phyloP scores from a whole-genome alignment of 1,140 invertebrate genomes.

The Chelonus insularis region DNA sequence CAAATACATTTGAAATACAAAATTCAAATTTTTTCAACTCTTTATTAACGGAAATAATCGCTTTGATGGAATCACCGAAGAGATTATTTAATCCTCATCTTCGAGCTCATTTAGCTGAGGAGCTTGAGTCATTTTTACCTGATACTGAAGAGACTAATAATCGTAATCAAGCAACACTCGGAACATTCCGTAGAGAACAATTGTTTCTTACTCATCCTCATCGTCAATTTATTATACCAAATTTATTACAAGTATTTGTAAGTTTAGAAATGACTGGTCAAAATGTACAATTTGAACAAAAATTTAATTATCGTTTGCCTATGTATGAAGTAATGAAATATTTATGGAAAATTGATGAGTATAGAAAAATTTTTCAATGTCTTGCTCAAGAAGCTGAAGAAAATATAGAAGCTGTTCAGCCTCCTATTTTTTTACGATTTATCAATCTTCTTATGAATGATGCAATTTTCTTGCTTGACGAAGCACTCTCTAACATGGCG shows the following conservation, averaged over 20 bases:
- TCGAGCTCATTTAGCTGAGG: constrained; percentile 85
- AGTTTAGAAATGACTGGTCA: constrained; percentile 97
- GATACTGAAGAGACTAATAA: constrained; percentile 63
- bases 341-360: constrained; percentile 82
- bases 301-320: constrained; percentile 93
- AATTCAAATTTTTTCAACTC: constrained; percentile 67
- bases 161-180: constrained; percentile 61
- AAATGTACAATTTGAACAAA: constrained; percentile 94
- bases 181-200: constrained; percentile 70
- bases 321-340: constrained; percentile 95
- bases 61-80: constrained; percentile 74
- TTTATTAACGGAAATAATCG: constrained; percentile 70
- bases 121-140: constrained; percentile 80
- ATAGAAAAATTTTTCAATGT: constrained; percentile 70
- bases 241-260: constrained; percentile 74
- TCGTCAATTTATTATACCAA: constrained; percentile 62
- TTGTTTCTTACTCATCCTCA: constrained; percentile 80
- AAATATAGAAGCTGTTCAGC: constrained; percentile 87
- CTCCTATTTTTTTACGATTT: constrained; percentile 91
- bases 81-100: constrained; percentile 92
- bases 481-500: constrained; percentile 84
- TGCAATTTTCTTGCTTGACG: constrained; percentile 91
- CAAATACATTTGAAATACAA: constrained; percentile 66
- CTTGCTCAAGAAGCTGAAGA: constrained; percentile 80
- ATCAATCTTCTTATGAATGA: constrained; percentile 95